These are phyloP conservation scores for Lerema accius DNA, from an alignment of 1,140 invertebrate species.

Conservation along the genomic window DNA sequence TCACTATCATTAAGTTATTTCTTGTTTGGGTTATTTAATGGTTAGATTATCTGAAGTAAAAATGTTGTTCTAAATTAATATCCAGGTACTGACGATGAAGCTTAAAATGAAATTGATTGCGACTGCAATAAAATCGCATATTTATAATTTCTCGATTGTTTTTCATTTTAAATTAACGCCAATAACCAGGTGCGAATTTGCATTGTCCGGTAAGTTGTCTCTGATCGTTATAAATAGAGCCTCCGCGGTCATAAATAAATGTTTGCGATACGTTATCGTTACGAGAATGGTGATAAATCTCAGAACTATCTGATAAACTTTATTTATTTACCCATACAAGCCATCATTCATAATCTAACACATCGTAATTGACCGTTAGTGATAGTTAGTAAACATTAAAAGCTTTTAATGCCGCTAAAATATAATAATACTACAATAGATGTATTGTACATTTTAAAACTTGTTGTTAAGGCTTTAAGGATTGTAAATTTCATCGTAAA, in stretches of 20 bases:
- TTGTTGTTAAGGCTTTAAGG: too few relatives aligned
- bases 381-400: slow-evolving; percentile 23
- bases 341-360: slow-evolving; percentile 50
- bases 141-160: too few relatives aligned
- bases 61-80: too few relatives aligned
- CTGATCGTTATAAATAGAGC: slow-evolving; percentile 60
- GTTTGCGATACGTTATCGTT: slow-evolving; percentile 57
- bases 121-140: too few relatives aligned
- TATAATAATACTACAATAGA: too few relatives aligned
- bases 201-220: slow-evolving; percentile 54
- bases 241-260: slow-evolving; percentile 54
- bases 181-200: slow-evolving; percentile 60
- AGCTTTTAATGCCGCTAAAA: slow-evolving; percentile 14
- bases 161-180: slow-evolving; percentile 42
- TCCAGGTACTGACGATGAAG: too few relatives aligned
- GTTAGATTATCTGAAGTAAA: too few relatives aligned
- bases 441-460: not conserved
- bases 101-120: too few relatives aligned
- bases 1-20: too few relatives aligned
- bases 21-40: too few relatives aligned
- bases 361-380: slow-evolving; percentile 28
- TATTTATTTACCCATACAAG: slow-evolving; percentile 46
- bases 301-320: slow-evolving; percentile 48
- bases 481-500: too few relatives aligned
- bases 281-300: slow-evolving; percentile 57